Evolutionary conservation across 2,113 vertebrate species (phyloP).

Genomic region (Pachyramphus minor): DNA sequence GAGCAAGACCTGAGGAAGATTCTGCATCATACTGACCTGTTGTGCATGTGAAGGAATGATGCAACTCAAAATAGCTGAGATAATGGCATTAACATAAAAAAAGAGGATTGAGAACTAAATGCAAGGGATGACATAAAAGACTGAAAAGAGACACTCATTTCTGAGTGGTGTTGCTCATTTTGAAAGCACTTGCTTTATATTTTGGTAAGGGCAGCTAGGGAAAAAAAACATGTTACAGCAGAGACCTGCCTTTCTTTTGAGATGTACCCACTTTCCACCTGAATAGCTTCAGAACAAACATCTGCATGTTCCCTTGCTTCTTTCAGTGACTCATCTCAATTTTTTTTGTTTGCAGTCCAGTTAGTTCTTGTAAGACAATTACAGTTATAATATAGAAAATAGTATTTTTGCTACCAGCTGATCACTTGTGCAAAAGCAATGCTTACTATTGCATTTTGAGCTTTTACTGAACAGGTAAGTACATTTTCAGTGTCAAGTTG

Average conservation of each 20-base stretch:
- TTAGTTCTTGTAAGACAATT: not conserved
- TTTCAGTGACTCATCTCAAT: not conserved
- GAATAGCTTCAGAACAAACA: constrained; percentile 50
- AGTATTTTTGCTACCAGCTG: not conserved
- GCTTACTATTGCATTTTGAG: not conserved
- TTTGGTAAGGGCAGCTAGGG: not conserved
- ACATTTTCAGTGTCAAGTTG: not conserved
- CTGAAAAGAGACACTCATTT: not conserved
- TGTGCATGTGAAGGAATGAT: not conserved
- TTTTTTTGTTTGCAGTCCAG: not conserved
- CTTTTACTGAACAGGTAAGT: not conserved
- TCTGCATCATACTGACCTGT: not conserved
- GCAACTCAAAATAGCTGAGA: not conserved
- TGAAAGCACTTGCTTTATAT: not conserved
- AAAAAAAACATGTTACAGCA: not conserved
- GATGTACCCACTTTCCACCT: constrained; percentile 40
- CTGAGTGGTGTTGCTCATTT: not conserved
- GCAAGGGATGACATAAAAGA: not conserved
- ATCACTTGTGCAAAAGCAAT: not conserved
- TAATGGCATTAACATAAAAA: not conserved
- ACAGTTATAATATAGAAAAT: not conserved
- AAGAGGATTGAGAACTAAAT: not conserved
- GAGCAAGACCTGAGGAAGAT: not conserved
- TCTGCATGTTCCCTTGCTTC: not conserved
- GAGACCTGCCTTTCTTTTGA: not conserved